phyloP scores from a whole-genome alignment of 1,140 invertebrate genomes.

The Macrocentrus cingulum region DNA sequence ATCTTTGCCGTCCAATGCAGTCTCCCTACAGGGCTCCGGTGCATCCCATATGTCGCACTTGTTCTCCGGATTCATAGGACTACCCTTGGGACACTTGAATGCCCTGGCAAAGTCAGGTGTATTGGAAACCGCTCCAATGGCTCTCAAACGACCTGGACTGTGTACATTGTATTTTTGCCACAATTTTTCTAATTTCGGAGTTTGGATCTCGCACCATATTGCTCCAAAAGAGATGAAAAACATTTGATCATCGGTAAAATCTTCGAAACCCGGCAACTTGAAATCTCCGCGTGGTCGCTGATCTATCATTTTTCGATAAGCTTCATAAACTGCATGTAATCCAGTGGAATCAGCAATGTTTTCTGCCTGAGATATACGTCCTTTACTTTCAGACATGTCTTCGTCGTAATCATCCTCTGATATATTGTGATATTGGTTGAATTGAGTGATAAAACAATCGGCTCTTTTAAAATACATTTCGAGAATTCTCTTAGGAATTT shows the following conservation, averaged over 20 bases:
- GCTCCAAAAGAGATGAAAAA: slow-evolving; percentile 60
- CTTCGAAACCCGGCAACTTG: slow-evolving; percentile 52
- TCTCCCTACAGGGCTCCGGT: background rate
- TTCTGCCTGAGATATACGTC: slow-evolving; percentile 4
- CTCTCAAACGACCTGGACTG: slow-evolving; percentile 8
- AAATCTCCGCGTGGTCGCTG: slow-evolving; percentile 7
- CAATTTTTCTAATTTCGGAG: slow-evolving; percentile 7
- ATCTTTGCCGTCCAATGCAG: background rate
- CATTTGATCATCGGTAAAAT: slow-evolving; percentile 49
- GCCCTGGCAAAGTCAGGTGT: slow-evolving; percentile 15
- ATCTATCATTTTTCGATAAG: slow-evolving; percentile 27
- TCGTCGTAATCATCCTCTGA: background rate
- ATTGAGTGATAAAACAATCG: slow-evolving; percentile 23
- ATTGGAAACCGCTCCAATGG: slow-evolving; percentile 17
- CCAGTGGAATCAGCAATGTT: slow-evolving; percentile 62
- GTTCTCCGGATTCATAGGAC: slow-evolving; percentile 19
- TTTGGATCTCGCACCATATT: slow-evolving; percentile 7
- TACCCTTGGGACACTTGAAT: slow-evolving; percentile 18
- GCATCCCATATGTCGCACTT: slow-evolving; percentile 16
- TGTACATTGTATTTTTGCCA: background rate
- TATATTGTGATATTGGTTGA: slow-evolving; percentile 16
- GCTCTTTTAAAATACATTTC: slow-evolving; percentile 20
- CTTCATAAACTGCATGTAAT: slow-evolving; percentile 27
- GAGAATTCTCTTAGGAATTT: slow-evolving; percentile 11
- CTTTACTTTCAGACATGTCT: background rate